Evolutionary conservation across 1,140 invertebrate species (phyloP).

Genomic region (Phocides pigmalion): DNA sequence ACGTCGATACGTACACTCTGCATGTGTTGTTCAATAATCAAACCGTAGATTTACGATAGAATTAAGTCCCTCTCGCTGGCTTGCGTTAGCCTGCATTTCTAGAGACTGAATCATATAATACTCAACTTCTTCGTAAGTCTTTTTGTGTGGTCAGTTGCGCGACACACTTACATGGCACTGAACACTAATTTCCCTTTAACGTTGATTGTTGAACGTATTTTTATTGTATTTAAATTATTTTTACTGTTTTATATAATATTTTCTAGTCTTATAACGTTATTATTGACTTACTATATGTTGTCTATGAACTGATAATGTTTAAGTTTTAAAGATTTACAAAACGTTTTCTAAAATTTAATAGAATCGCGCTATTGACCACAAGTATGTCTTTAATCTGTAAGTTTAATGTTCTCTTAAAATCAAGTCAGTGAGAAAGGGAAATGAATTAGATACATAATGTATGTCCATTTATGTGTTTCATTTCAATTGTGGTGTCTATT

Average conservation of each 20-base stretch:
- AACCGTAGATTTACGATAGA: slow-evolving; percentile 64
- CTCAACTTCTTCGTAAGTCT: slow-evolving; percentile 32
- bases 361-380: slow-evolving; percentile 15
- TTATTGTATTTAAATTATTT: neutral
- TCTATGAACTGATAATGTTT: too few species aligned
- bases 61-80: slow-evolving; percentile 71
- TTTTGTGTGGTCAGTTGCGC: slow-evolving; percentile 44
- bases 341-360: neutral
- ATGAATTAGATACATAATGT: slow-evolving; percentile 69
- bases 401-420: slow-evolving; percentile 12
- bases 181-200: neutral
- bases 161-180: too few species aligned
- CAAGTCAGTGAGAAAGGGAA: slow-evolving; percentile 68
- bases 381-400: slow-evolving; percentile 23
- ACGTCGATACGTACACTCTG: slow-evolving; percentile 64
- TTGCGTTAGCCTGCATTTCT: slow-evolving; percentile 44
- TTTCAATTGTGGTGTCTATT: slow-evolving; percentile 83
- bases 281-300: neutral
- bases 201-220: neutral
- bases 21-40: slow-evolving; percentile 80
- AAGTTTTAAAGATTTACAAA: neutral
- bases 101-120: slow-evolving; percentile 24
- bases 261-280: neutral
- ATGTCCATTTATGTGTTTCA: slow-evolving; percentile 82
- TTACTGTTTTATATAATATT: neutral